Evolutionary conservation across 1,140 invertebrate genomes (phyloP), one percentile per base, ranked within the genome.

Genomic region (Halotydeus destructor): DNA sequence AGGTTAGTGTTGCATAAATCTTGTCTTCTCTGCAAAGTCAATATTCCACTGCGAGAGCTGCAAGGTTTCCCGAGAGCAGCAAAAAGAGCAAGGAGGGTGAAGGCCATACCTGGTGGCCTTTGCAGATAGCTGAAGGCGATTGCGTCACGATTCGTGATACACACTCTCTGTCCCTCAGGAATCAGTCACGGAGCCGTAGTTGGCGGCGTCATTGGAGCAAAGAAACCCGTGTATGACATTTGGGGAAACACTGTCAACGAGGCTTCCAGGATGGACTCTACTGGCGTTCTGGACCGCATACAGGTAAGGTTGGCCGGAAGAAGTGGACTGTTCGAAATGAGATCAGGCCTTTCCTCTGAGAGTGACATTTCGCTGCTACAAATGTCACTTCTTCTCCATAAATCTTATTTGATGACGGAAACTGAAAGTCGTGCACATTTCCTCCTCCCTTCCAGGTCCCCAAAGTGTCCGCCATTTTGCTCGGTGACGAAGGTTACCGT

Each of bases 201-300:
- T 0, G 89, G 89, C 39, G 91, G 91, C 1, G 91, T 97, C 0
- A 96, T 98, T 49, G 91, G 89, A 1, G 88, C 86, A 0, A 70
- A 85, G 22, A 96, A 97, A 55, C 91, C 91, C 0, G 88, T 96
- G 42, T 98, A 89, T 62, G 91, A 97, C 55, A 91, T 97, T 47
- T 97, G 89, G 88, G 91, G 89, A 0, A 78, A 89, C 14, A 36
- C 33, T 1, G 47, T 93, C 0, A 94, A 94, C 60, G 79, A 89
- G 53, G 85, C 88, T 3, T 88, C 83, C 14, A 65, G 84, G 23
- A 89, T 88, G 84, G 84, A 89, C 55, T 79, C 75, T 2, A 88
- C 83, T 0, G 84, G 84, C 1, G 69, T 72, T 19, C 77, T 82
- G 64, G 81, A 79, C 44, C 68, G 73, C 19, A 83, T 89, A 44